A percentile compares a stretch with the other conserved stretches of the same genome.
phyloP scores from a whole-genome alignment of 2,113 vertebrate genomes.

The Hippocampus guttulatus region DNA sequence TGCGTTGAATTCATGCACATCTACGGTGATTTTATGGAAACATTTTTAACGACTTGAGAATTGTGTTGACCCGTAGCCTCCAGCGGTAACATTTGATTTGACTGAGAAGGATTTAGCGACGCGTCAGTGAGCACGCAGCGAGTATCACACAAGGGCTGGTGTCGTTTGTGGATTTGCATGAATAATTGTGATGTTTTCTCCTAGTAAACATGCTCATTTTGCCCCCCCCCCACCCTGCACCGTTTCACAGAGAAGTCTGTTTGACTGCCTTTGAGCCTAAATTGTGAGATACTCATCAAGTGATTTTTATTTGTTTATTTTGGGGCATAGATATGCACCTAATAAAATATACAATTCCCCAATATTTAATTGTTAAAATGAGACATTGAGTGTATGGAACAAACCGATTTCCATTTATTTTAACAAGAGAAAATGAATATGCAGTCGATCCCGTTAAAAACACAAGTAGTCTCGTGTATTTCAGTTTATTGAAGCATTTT shows the following conservation, averaged over 20 bases:
- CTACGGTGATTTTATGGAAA: conserved; percentile 15
- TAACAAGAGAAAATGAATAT: background rate
- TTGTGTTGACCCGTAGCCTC: conserved; percentile 54
- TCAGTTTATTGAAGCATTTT: background rate
- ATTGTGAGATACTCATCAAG: background rate
- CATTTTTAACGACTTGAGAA: conserved; percentile 9
- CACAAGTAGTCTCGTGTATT: background rate
- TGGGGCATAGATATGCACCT: background rate
- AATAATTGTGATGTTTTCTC: conserved; percentile 12
- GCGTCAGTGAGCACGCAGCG: conserved; percentile 49
- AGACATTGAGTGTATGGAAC: background rate
- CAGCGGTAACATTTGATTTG: conserved; percentile 65
- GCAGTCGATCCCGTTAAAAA: background rate
- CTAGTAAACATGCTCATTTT: background rate
- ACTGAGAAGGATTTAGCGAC: conserved; percentile 57
- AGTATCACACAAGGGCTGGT: conserved; percentile 13
- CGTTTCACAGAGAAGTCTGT: background rate
- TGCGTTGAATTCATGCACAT: background rate
- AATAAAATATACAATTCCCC: too few relatives aligned
- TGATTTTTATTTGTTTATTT: background rate
- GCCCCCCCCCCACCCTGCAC: background rate
- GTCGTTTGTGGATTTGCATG: conserved; percentile 30
- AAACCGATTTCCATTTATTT: background rate
- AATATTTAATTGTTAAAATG: background rate
- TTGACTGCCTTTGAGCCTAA: background rate